phyloP scores from a whole-genome alignment of 2,113 vertebrate species.

The Podarcis raffonei region DNA sequence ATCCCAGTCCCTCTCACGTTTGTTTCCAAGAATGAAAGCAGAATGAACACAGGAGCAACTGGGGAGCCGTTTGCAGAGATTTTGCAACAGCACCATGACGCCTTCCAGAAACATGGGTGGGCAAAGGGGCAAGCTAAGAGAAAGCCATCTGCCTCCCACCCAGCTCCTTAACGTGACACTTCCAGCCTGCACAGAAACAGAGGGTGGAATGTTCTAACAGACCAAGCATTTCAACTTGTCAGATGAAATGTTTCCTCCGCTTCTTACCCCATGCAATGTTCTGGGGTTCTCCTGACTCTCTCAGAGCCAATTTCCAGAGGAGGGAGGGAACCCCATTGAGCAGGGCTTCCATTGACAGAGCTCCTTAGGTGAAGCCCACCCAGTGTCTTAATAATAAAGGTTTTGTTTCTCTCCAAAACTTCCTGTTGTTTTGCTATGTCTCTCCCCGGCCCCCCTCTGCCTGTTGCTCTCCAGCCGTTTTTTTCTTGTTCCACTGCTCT shows the following conservation, averaged over 20 bases:
- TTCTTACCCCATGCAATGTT: too few species aligned
- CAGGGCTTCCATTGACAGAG: too few species aligned
- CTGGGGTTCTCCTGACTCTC: too few species aligned
- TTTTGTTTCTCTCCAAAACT: background rate
- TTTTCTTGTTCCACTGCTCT: background rate
- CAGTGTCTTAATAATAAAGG: background rate
- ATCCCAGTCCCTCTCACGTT: background rate
- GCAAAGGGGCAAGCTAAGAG: background rate
- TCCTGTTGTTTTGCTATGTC: background rate
- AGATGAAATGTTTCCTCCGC: too few species aligned
- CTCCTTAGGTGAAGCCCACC: too few species aligned
- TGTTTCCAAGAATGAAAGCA: background rate
- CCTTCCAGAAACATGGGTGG: background rate
- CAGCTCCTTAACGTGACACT: background rate
- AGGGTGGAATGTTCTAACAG: too few species aligned
- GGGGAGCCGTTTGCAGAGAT: accelerated
- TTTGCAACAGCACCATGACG: accelerated
- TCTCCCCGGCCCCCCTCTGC: background rate
- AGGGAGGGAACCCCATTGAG: too few species aligned
- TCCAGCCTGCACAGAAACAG: background rate
- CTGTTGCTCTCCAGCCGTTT: background rate
- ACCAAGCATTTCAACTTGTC: too few species aligned
- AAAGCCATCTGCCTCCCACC: slow-evolving; percentile 6
- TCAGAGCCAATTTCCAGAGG: too few species aligned
- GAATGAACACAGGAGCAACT: background rate